A percentile compares a stretch with the other conserved stretches of the same genome.
These are phyloP conservation scores for Chrysocyon brachyurus DNA, from an alignment of 2,797 vertebrate genomes.

Conservation along the genomic window DNA sequence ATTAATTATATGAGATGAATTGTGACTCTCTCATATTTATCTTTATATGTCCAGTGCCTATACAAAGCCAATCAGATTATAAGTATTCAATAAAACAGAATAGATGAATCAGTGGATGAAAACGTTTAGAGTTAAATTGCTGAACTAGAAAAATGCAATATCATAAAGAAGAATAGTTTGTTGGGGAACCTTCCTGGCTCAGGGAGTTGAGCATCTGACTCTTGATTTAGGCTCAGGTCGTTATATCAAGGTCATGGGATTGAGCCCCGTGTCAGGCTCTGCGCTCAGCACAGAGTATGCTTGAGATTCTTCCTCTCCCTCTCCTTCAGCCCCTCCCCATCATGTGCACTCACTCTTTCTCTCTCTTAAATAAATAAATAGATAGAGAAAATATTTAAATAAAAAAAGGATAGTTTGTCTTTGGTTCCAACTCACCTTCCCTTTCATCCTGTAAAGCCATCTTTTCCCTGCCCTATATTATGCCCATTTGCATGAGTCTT, in stretches of 20 bases:
- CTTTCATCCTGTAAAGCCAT: neutral
- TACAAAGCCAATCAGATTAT: neutral
- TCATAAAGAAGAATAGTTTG: neutral
- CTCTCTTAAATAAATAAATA: neutral
- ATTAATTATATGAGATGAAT: neutral
- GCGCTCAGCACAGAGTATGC: neutral
- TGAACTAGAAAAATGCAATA: neutral
- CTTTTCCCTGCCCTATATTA: neutral
- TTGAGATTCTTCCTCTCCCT: neutral
- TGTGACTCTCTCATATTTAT: neutral
- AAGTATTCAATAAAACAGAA: neutral
- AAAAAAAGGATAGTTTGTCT: neutral
- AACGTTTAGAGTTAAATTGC: neutral
- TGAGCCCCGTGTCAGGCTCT: neutral
- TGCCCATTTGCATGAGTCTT: neutral
- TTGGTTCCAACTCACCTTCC: neutral
- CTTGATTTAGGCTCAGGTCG: neutral
- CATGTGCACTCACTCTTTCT: neutral
- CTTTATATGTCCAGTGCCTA: neutral
- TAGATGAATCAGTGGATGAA: neutral
- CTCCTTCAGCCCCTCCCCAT: neutral
- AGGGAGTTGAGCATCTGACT: neutral
- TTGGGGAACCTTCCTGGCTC: neutral
- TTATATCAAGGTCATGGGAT: neutral
- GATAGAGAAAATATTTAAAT: no score